Conservation (phyloP, 2,888 invertebrate species). For the Minunthozetes semirufus region DNA sequence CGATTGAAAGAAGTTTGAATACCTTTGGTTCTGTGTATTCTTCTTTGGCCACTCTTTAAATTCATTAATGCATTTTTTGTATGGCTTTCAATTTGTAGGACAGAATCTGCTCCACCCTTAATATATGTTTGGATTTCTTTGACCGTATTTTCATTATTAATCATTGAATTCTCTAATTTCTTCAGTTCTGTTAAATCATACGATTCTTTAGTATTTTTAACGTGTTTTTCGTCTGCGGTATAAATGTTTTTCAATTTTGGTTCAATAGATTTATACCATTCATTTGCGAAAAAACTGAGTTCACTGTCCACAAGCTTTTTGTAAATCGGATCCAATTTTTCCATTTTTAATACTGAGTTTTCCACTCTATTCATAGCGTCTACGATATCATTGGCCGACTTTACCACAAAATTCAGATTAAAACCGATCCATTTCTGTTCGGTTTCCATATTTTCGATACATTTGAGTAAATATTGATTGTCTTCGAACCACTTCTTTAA, state of each 20-base stretch:
- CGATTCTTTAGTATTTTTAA: background rate
- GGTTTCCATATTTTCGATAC: conserved; percentile 2
- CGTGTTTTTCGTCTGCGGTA: background rate
- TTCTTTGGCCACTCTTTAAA: background rate
- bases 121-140: background rate
- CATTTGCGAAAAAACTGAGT: background rate
- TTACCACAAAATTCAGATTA: background rate
- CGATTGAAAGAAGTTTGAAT: background rate
- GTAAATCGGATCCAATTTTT: background rate
- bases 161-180: conserved; percentile 8
- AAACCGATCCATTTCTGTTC: conserved; percentile 19
- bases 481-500: background rate
- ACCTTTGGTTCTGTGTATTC: background rate
- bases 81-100: background rate
- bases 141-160: background rate
- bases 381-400: conserved; percentile 9
- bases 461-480: conserved; percentile 8
- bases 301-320: background rate
- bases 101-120: background rate
- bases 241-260: background rate
- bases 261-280: conserved; percentile 7
- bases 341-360: background rate
- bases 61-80: background rate
- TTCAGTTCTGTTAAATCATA: conserved; percentile 23
- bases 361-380: background rate